A percentile compares a stretch with the other conserved stretches of the same genome.
Evolutionary conservation across 2,113 vertebrate genomes (phyloP).

Genomic region (Trinectes maculatus): DNA sequence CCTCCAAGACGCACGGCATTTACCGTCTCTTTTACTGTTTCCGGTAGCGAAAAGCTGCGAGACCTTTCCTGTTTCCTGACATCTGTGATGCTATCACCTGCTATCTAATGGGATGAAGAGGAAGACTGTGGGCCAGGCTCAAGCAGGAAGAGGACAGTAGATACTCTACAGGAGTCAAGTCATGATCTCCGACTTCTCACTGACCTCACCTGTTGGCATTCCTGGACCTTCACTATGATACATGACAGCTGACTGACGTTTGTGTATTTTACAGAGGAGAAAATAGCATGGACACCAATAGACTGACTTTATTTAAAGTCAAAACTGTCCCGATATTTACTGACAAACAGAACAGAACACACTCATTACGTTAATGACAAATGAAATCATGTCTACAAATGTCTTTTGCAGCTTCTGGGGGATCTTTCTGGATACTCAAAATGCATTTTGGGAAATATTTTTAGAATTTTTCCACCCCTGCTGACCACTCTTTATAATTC

Average conservation of each 20-base stretch:
- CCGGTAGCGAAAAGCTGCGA: conserved; percentile 39
- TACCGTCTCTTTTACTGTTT: conserved; percentile 43
- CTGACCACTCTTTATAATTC: too few relatives aligned
- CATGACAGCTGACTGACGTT: not conserved
- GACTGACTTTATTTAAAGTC: not conserved
- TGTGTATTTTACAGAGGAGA: not conserved
- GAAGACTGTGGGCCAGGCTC: conserved; percentile 19
- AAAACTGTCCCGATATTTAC: too few relatives aligned
- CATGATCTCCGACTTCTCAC: not conserved
- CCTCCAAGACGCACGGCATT: conserved; percentile 17
- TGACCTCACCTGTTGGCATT: not conserved
- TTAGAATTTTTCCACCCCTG: too few relatives aligned
- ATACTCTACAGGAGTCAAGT: conserved; percentile 9
- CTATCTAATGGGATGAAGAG: conserved; percentile 50
- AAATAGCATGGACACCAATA: not conserved
- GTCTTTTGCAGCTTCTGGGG: too few relatives aligned
- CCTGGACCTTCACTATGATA: not conserved
- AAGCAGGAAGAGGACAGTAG: conserved; percentile 29
- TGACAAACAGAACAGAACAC: too few relatives aligned
- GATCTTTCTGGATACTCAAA: too few relatives aligned
- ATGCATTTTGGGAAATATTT: too few relatives aligned
- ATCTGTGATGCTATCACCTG: conserved; percentile 46
- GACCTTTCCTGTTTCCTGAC: conserved; percentile 60
- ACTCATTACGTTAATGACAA: too few relatives aligned
- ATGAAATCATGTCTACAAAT: too few relatives aligned